Evolutionary conservation across 2,888 invertebrate species (phyloP), one percentile per base, ranked within the genome.

Genomic region (Stenolophus ochropezus): DNA sequence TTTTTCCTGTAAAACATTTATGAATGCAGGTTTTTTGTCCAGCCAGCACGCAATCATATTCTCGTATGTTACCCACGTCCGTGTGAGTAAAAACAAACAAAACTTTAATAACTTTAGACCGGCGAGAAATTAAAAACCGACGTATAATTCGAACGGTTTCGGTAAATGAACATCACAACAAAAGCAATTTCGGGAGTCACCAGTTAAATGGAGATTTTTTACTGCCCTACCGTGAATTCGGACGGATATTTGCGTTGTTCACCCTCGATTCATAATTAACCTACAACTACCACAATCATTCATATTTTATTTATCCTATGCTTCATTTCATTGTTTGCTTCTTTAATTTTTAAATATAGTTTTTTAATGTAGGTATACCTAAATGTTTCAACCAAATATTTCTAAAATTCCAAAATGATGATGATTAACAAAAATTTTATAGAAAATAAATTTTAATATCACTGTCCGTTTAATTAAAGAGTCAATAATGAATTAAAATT

Each of bases 31-130:
- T 27, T 65, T 65, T 65, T 65, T 65, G 65, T 18, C 6, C 14
- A 53, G 14, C 33, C 8, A 33, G 33, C 65, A 65, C 33, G 65
- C 65, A 65, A 65, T 65, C 65, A 65, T 65, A 65, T 65, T 65
- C 33, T 65, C 65, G 65, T 65, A 65, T 65, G 25, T 65, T 33
- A 25, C 27, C 65, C 65, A 16, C n/a, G 25, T 58, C 58, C 21
- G 58, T 33, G 33, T 14, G 18, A 14, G 27, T 14, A 16, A 65
- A 65, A 65, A 65, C 65, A 65, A 65, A 65, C 33, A 65, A 65
- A 65, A 65, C 27, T 65, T 65, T 65, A 65, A 65, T 65, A 65
- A 65, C 27, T 65, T 65, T 33, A 65, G 65, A 65, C 65, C 65
- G 65, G 18, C n/a, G 61, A 33, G 16, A 65, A 65, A 65, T 65